Evolutionary conservation across 2,888 invertebrate genomes (phyloP), one percentile per base, ranked within the genome.

Genomic region (Eristalis intricaria): DNA sequence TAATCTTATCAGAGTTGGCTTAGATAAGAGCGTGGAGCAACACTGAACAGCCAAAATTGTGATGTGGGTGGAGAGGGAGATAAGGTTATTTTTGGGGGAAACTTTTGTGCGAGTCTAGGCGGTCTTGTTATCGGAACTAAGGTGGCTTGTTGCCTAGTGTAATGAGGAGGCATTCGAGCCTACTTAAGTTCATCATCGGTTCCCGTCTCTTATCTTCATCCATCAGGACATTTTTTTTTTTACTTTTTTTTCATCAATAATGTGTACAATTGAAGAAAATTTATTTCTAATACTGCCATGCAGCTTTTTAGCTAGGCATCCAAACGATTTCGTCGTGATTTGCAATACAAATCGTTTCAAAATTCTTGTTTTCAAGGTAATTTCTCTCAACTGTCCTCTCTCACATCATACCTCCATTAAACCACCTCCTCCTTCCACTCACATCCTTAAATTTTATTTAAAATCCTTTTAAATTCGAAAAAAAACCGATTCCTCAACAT

Each of bases 121-220:
- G 50, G 13, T 13, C n/a, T 19, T 56, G 43, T 84, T 88, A 88
- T 88, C 88, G 70, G 88, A 88, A 88, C 88, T 88, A 88, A 88
- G 88, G 75, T 88, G 88, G 88, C 88, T 88, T 84, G 88, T 80
- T 88, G 77, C 81, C 88, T 84, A 84, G 84, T 58, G 70, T 81
- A 69, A 65, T 23, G 70, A 58, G 23, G 35, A 74, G 88, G 88
- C 81, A 88, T 88, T 88, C 88, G 88, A 88, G 88, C 88, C 88
- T 84, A 88, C 88, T 88, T 88, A 88, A 88, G 88, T 88, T 88
- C 88, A 81, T 84, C 84, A 71, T 80, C 73, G 35, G 81, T 56
- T 19, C n/a, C 74, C 76, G 84, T 43, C 58, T 84, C 88, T 88
- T 88, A 88, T 88, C 87, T 88, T 73, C 79, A 71, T 19, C 38